phyloP scores from a whole-genome alignment of 1,140 invertebrate species.

The Drosophila kepulauana region DNA sequence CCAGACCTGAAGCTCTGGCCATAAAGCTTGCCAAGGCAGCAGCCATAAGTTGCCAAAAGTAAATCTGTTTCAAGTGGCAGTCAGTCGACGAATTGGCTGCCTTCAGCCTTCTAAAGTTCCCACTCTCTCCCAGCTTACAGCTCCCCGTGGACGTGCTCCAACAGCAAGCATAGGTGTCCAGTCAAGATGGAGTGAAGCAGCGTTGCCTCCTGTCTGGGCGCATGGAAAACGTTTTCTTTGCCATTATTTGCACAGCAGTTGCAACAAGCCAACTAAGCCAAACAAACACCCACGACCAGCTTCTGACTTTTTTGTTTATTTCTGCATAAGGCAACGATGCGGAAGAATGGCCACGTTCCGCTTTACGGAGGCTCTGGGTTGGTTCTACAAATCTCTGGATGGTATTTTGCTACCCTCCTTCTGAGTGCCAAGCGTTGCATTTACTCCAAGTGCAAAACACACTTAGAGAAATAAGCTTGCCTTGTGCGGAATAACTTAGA shows the following conservation, averaged over 20 bases:
- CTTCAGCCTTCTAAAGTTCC: constrained; percentile 5
- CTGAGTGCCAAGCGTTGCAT: constrained; percentile 44
- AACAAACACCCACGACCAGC: constrained; percentile 13
- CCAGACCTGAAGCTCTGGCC: constrained; percentile 6
- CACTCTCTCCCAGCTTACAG: background rate
- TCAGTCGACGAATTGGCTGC: constrained; percentile 57
- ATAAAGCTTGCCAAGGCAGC: constrained; percentile 51
- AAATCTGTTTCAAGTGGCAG: constrained; percentile 81
- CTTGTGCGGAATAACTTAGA: background rate
- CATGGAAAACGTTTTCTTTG: constrained; percentile 32
- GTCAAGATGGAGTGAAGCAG: background rate
- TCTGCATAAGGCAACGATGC: constrained; percentile 73
- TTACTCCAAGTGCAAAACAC: constrained; percentile 34
- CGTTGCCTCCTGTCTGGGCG: constrained; percentile 38
- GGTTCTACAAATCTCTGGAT: constrained; percentile 39
- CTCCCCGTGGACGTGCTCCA: constrained; percentile 46
- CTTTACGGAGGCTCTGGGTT: constrained; percentile 38
- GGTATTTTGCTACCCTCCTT: constrained; percentile 20
- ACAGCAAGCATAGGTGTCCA: constrained; percentile 27
- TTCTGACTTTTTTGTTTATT: constrained; percentile 71
- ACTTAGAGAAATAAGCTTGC: constrained; percentile 38
- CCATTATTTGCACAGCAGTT: constrained; percentile 80
- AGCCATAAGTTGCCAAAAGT: constrained; percentile 67
- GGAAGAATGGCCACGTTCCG: constrained; percentile 68
- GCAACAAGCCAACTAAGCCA: constrained; percentile 51